phyloP scores from a whole-genome alignment of 2,797 vertebrate species.

The Chromis chromis region DNA sequence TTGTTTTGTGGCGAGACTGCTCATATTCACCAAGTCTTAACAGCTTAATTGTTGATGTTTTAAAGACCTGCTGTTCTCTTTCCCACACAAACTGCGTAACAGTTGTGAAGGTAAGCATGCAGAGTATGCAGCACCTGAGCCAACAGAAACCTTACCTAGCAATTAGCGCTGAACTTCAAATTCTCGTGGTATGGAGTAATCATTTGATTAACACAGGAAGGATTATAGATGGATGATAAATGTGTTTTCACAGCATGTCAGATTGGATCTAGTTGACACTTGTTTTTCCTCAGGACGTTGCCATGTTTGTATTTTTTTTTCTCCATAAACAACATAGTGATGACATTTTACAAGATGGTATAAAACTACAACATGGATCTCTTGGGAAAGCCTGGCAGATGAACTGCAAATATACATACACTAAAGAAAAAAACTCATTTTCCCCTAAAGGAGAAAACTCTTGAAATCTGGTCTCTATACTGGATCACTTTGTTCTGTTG shows the following conservation, averaged over 20 bases:
- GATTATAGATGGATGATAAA: slow-evolving; percentile 81
- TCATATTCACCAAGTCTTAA: slow-evolving; percentile 57
- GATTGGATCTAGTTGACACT: slow-evolving; percentile 72
- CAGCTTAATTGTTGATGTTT: slow-evolving; percentile 78
- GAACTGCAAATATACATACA: slow-evolving; percentile 1
- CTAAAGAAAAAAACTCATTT: neutral
- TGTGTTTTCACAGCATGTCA: slow-evolving; percentile 75
- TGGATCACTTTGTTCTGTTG: slow-evolving; percentile 56
- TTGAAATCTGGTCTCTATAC: slow-evolving; percentile 36
- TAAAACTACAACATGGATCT: slow-evolving; percentile 10
- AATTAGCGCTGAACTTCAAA: slow-evolving; percentile 80
- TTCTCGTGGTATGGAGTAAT: slow-evolving; percentile 81
- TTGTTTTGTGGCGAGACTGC: slow-evolving; percentile 69
- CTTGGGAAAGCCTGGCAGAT: neutral
- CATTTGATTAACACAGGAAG: slow-evolving; percentile 81
- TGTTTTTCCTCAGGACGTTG: slow-evolving; percentile 66
- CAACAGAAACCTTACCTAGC: slow-evolving; percentile 82
- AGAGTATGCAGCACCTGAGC: slow-evolving; percentile 78
- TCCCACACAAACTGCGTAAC: slow-evolving; percentile 60
- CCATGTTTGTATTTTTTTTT: slow-evolving; percentile 71
- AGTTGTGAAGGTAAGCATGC: slow-evolving; percentile 73
- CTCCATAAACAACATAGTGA: slow-evolving; percentile 65
- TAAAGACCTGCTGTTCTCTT: slow-evolving; percentile 67
- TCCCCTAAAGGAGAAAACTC: slow-evolving; percentile 24
- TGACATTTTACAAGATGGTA: slow-evolving; percentile 50